Evolutionary conservation across 2,797 vertebrate genomes (phyloP).

Genomic region (Mastacembelus armatus): DNA sequence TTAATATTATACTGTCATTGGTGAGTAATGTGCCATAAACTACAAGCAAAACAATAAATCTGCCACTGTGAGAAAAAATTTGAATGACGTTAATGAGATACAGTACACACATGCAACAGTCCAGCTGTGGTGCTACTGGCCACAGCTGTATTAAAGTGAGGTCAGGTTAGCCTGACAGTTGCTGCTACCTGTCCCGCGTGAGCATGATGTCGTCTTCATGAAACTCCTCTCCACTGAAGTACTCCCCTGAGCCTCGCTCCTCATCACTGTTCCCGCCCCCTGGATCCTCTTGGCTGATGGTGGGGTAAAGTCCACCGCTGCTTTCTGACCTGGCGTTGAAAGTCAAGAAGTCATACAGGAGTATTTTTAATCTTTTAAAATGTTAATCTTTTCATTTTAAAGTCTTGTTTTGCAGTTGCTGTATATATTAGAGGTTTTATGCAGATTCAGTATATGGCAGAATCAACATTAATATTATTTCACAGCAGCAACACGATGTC

Average conservation of each 20-base stretch:
- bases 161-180: neutral
- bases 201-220: constrained; percentile 90
- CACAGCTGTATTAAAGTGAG: neutral
- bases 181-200: constrained; percentile 85
- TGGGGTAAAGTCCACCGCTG: constrained; percentile 85
- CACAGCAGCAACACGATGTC: neutral
- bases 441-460: neutral
- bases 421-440: neutral
- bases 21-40: too few species aligned
- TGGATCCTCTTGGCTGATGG: constrained; percentile 85
- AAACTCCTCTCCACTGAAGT: constrained; percentile 93
- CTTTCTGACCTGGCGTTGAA: constrained; percentile 88
- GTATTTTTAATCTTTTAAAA: too few species aligned
- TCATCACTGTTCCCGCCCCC: constrained; percentile 85
- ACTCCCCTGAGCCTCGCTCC: constrained; percentile 86
- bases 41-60: too few species aligned
- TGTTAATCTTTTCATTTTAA: neutral
- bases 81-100: neutral
- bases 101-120: neutral
- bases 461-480: too few species aligned
- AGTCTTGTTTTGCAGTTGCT: neutral
- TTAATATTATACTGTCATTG: too few species aligned
- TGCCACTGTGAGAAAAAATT: too few species aligned
- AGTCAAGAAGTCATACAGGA: too few species aligned
- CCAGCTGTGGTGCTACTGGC: neutral